phyloP scores from a whole-genome alignment of 2,888 invertebrate genomes.

The Drosophila rubida region DNA sequence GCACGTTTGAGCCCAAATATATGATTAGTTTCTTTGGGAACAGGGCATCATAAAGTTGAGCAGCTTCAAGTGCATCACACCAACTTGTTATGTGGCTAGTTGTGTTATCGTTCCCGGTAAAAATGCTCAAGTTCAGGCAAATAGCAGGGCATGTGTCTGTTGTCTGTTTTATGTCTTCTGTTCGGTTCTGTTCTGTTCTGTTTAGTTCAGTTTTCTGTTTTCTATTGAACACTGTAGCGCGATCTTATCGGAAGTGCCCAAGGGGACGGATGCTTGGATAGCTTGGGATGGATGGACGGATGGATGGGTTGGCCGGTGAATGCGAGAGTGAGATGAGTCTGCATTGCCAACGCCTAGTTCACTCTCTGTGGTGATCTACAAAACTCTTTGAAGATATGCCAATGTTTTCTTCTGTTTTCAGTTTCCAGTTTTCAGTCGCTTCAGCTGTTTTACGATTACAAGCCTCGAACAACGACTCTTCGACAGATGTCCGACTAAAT shows the following conservation, averaged over 20 bases:
- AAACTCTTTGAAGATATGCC: constrained; percentile 22
- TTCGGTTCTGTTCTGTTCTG: constrained; percentile 20
- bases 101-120: constrained; percentile 61
- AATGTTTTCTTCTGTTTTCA: constrained; percentile 15
- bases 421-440: neutral
- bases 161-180: constrained; percentile 17
- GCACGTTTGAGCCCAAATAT: neutral
- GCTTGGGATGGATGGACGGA: neutral
- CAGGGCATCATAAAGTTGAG: constrained; percentile 33
- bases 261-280: constrained; percentile 43
- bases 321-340: constrained; percentile 27
- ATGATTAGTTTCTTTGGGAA: constrained; percentile 13
- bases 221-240: constrained; percentile 66
- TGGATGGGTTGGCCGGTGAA: constrained; percentile 10
- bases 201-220: constrained; percentile 41
- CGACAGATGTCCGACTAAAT: constrained; percentile 10
- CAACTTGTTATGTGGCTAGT: constrained; percentile 50
- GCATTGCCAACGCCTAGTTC: constrained; percentile 32
- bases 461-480: constrained; percentile 7
- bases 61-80: constrained; percentile 15
- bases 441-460: constrained; percentile 16
- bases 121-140: constrained; percentile 48
- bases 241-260: constrained; percentile 76
- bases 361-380: constrained; percentile 17
- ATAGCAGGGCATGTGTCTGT: constrained; percentile 36